phyloP scores from a whole-genome alignment of 1,140 invertebrate species.

The Alviniconcha marisindica region DNA sequence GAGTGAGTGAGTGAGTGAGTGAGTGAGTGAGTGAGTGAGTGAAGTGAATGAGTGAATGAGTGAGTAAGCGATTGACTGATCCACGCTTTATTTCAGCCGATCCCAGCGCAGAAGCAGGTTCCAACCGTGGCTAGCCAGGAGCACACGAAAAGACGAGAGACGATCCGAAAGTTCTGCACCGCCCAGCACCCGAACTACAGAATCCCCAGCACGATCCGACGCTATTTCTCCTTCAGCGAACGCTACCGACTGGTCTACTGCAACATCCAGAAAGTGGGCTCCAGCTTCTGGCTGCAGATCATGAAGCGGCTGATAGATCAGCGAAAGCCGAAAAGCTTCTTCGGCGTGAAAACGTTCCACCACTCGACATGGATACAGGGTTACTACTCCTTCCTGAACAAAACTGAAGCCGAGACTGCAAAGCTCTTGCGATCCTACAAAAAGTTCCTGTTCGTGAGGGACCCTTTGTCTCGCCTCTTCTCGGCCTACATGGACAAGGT shows the following conservation, averaged over 20 bases:
- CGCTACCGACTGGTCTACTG: slow-evolving; percentile 19
- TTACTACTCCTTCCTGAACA: background rate
- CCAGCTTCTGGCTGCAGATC: slow-evolving; percentile 23
- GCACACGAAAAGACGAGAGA: background rate
- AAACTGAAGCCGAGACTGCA: background rate
- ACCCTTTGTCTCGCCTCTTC: slow-evolving; percentile 42
- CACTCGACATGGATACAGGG: background rate
- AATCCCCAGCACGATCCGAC: background rate
- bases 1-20: no score
- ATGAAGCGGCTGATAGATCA: background rate
- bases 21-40: no score
- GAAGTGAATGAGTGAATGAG: no score
- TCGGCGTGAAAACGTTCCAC: background rate
- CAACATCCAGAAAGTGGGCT: slow-evolving; percentile 25
- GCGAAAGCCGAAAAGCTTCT: background rate
- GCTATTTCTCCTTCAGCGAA: slow-evolving; percentile 25
- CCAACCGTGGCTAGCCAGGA: background rate
- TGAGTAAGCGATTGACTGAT: background rate
- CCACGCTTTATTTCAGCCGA: background rate
- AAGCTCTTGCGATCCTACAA: background rate
- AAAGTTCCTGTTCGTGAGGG: slow-evolving; percentile 43
- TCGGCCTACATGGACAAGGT: slow-evolving; percentile 50
- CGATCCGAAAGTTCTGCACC: background rate
- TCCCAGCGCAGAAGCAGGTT: background rate
- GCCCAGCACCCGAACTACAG: background rate